These are phyloP conservation scores for Cheilosia scutellata DNA, from an alignment of 2,888 invertebrate genomes.

Conservation along the genomic window DNA sequence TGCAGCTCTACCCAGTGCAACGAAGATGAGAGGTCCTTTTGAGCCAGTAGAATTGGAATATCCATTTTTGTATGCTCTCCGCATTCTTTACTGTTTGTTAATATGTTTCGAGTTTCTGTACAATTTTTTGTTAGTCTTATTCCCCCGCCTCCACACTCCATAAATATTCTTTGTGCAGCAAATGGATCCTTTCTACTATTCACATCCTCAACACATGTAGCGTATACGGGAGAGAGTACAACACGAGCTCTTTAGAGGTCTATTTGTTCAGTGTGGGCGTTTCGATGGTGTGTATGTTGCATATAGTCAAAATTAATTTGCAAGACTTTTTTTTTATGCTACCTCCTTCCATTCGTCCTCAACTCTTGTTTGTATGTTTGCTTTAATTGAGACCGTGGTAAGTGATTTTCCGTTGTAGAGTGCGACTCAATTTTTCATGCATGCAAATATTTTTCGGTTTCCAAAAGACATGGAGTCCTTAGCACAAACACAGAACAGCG, in stretches of 20 bases:
- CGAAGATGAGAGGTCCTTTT: constrained; percentile 68
- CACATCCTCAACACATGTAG: constrained; percentile 42
- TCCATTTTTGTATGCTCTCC: constrained; percentile 59
- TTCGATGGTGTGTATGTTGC: constrained; percentile 20
- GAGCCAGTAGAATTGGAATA: constrained; percentile 40
- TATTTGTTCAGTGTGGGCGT: constrained; percentile 69
- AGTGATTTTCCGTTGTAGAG: constrained; percentile 64
- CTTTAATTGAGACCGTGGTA: constrained; percentile 70
- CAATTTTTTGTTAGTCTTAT: constrained; percentile 4
- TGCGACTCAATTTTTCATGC: constrained; percentile 59
- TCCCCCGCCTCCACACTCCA: constrained; percentile 28
- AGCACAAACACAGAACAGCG: constrained; percentile 26
- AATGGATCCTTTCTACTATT: constrained; percentile 71
- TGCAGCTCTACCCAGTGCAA: constrained; percentile 20
- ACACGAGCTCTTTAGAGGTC: constrained; percentile 52
- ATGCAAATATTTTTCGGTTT: constrained; percentile 52
- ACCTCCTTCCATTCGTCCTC: constrained; percentile 35
- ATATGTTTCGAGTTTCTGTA: constrained; percentile 72
- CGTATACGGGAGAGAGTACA: constrained; percentile 22
- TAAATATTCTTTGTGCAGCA: constrained; percentile 72
- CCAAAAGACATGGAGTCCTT: constrained; percentile 15
- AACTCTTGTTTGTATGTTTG: constrained; percentile 44
- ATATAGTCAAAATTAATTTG: constrained; percentile 71
- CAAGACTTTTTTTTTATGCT: constrained; percentile 40
- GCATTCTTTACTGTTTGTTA: constrained; percentile 70